Conservation (phyloP, 2,888 invertebrate genomes). For the Nemotelus nigrinus region DNA sequence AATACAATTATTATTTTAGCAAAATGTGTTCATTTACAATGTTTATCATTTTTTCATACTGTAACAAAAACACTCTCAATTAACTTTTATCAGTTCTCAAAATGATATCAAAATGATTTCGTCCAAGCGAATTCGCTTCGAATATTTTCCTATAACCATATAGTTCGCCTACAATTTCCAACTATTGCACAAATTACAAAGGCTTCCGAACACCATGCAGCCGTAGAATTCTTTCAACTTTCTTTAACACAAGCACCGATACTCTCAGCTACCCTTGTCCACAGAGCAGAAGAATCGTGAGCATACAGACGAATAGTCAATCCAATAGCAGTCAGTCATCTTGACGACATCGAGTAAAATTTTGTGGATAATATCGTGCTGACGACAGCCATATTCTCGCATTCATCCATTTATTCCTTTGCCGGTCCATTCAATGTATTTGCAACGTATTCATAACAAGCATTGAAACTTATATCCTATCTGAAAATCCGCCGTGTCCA, state of each 20-base stretch:
- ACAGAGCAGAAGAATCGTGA: not conserved
- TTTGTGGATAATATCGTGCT: constrained; percentile 1
- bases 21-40: too few relatives aligned
- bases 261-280: not conserved
- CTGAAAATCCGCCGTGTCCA: constrained; percentile 32
- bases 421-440: not conserved
- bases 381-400: constrained; percentile 19
- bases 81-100: too few relatives aligned
- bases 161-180: constrained; percentile 20
- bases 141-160: constrained; percentile 17
- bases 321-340: constrained; percentile 12
- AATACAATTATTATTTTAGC: too few relatives aligned
- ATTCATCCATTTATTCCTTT: not conserved
- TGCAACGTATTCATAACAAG: constrained; percentile 15
- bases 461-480: constrained; percentile 4
- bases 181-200: constrained; percentile 32
- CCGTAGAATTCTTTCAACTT: constrained; percentile 1
- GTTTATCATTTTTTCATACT: too few relatives aligned
- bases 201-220: not conserved
- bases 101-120: too few relatives aligned
- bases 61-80: too few relatives aligned
- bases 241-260: not conserved
- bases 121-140: too few relatives aligned
- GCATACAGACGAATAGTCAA: not conserved
- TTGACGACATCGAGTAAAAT: not conserved